Percentiles rank a stretch among this genome's conserved stretches.
These are phyloP conservation scores for Hippopotamus amphibius DNA, from an alignment of 2,113 vertebrate species.

Conservation along the genomic window DNA sequence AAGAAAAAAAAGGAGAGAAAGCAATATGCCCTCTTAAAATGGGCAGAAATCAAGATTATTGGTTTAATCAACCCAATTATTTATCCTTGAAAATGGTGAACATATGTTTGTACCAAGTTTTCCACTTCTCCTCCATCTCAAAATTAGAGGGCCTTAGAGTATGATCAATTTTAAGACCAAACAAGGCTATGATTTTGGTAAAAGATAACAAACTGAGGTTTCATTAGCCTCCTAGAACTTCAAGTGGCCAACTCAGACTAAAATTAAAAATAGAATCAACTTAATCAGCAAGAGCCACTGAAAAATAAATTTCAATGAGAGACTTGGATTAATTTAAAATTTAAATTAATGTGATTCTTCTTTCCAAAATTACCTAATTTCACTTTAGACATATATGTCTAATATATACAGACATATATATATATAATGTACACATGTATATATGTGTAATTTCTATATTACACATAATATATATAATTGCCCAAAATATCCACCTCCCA, in stretches of 20 bases:
- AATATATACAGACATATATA: neutral
- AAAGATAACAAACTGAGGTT: neutral
- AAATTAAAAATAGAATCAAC: constrained; percentile 30
- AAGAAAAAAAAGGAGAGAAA: neutral
- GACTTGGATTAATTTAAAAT: neutral
- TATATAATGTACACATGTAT: neutral
- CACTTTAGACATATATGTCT: neutral
- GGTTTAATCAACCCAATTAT: neutral
- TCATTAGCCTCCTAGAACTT: constrained; percentile 5
- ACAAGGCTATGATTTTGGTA: neutral
- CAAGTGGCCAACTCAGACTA: constrained; percentile 34
- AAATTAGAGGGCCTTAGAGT: neutral
- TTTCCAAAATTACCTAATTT: constrained; percentile 34
- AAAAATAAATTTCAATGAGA: constrained; percentile 29
- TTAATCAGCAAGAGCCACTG: constrained; percentile 27
- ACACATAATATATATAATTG: neutral
- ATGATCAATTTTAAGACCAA: neutral
- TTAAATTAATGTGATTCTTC: neutral
- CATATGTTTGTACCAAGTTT: neutral
- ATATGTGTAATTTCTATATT: neutral
- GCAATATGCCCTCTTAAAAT: neutral
- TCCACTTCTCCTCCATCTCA: neutral
- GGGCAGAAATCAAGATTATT: neutral
- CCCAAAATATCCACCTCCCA: neutral
- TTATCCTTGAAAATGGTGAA: neutral